phyloP scores from a whole-genome alignment of 2,888 invertebrate species.

The Drosophila siamana region DNA sequence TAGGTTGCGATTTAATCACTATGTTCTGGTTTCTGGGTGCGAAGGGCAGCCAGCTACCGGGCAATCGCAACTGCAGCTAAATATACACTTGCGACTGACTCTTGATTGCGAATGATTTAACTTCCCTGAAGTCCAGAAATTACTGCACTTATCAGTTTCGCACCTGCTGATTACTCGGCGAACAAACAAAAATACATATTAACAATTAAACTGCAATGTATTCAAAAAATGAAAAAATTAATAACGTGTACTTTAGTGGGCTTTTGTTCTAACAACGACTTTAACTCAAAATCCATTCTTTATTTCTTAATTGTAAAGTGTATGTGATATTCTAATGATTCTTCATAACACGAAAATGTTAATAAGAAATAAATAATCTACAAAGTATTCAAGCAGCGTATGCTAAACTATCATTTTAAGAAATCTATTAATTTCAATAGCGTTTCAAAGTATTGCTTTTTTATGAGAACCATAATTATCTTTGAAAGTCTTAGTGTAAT shows the following conservation, averaged over 20 bases:
- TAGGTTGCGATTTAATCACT: constrained; percentile 22
- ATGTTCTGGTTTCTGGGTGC: constrained; percentile 17
- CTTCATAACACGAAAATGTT: no score
- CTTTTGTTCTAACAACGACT: no score
- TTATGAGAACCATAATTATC: not conserved
- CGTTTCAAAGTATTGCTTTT: not conserved
- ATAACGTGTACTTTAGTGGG: not conserved
- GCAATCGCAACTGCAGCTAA: constrained; percentile 30
- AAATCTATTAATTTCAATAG: not conserved
- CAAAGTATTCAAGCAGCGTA: no score
- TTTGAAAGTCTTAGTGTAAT: not conserved
- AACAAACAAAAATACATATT: not conserved
- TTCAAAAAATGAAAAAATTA: not conserved
- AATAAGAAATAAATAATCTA: no score
- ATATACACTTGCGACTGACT: constrained; percentile 11
- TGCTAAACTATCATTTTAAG: no score
- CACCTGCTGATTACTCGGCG: constrained; percentile 17
- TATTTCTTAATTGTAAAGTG: no score
- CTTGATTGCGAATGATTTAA: constrained; percentile 10
- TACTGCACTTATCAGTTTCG: constrained; percentile 12
- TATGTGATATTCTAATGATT: no score
- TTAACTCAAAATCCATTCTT: no score
- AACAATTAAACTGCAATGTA: constrained; percentile 20
- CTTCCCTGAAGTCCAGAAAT: constrained; percentile 85
- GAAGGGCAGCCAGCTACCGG: constrained; percentile 26